These are phyloP conservation scores for Villa cingulata DNA, from an alignment of 2,888 invertebrate genomes.

Conservation along the genomic window DNA sequence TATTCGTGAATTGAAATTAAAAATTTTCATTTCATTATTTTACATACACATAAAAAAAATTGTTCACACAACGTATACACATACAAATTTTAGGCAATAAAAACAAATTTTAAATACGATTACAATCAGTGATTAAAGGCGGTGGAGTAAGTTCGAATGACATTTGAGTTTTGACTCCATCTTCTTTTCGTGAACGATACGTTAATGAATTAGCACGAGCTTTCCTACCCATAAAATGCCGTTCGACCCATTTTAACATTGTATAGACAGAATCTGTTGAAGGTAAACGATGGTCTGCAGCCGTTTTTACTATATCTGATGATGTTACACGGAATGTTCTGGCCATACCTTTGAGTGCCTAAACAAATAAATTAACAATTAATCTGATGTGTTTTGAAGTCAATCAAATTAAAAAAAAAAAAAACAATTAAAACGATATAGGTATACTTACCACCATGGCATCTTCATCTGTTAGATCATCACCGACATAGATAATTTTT, in stretches of 20 bases:
- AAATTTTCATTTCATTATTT: too few relatives aligned
- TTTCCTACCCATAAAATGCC: conserved; percentile 67
- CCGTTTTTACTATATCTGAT: conserved; percentile 71
- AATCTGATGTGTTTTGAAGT: not conserved
- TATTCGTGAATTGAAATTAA: too few relatives aligned
- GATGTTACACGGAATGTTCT: conserved; percentile 81
- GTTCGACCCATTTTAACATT: conserved; percentile 80
- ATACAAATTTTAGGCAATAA: too few relatives aligned
- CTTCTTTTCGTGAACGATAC: conserved; percentile 48
- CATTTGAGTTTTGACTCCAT: conserved; percentile 66
- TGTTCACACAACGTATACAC: too few relatives aligned
- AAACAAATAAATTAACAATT: conserved; percentile 10
- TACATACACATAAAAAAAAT: too few relatives aligned
- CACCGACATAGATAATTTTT: conserved; percentile 78
- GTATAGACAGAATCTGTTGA: conserved; percentile 81
- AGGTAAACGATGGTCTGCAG: conserved; percentile 73
- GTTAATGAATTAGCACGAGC: conserved; percentile 56
- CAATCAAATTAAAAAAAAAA: not conserved
- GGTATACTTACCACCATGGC: conserved; percentile 61
- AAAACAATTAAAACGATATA: not conserved
- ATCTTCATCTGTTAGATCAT: conserved; percentile 80
- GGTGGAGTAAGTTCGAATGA: conserved; percentile 42
- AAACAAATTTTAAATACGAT: not conserved
- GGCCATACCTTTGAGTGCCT: conserved; percentile 88
- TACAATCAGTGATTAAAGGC: not conserved